phyloP scores from a whole-genome alignment of 2,888 invertebrate species.

The Agriotes lineatus region DNA sequence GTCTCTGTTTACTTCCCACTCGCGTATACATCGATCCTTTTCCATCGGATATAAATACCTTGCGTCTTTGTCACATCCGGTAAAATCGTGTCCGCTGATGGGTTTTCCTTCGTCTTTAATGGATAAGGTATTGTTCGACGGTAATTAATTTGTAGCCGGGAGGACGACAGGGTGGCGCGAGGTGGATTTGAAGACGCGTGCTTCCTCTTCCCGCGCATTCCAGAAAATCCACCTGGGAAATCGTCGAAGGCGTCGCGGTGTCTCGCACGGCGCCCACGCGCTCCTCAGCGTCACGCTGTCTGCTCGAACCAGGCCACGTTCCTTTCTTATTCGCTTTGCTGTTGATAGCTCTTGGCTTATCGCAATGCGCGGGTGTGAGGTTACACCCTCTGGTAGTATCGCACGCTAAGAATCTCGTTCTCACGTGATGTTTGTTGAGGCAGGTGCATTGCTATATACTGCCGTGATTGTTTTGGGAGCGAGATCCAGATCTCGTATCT shows the following conservation, averaged over 20 bases:
- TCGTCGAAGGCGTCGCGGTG: slow-evolving; percentile 31
- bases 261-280: slow-evolving; percentile 45
- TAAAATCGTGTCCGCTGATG: slow-evolving; percentile 56
- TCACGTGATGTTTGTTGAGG: slow-evolving; percentile 45
- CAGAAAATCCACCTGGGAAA: background rate
- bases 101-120: slow-evolving; percentile 57
- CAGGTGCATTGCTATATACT: slow-evolving; percentile 47
- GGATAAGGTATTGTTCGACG: slow-evolving; percentile 56
- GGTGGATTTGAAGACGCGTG: slow-evolving; percentile 23
- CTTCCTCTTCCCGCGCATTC: slow-evolving; percentile 21
- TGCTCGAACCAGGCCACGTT: slow-evolving; percentile 50
- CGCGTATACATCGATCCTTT: slow-evolving; percentile 52
- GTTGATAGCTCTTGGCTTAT: slow-evolving; percentile 41
- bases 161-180: slow-evolving; percentile 42
- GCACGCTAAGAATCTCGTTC: slow-evolving; percentile 40
- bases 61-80: slow-evolving; percentile 66
- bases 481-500: slow-evolving; percentile 26
- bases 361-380: slow-evolving; percentile 42
- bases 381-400: slow-evolving; percentile 46
- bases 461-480: slow-evolving; percentile 47
- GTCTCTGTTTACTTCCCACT: slow-evolving; percentile 57
- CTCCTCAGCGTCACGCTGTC: slow-evolving; percentile 55
- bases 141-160: slow-evolving; percentile 47
- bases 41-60: slow-evolving; percentile 66
- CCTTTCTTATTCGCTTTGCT: slow-evolving; percentile 42